Evolutionary conservation across 35 echinoderm and acorn worm genomes (phyloP), one percentile per base, ranked within the genome.

Genomic region (Hemicentrotus pulcherrimus): DNA sequence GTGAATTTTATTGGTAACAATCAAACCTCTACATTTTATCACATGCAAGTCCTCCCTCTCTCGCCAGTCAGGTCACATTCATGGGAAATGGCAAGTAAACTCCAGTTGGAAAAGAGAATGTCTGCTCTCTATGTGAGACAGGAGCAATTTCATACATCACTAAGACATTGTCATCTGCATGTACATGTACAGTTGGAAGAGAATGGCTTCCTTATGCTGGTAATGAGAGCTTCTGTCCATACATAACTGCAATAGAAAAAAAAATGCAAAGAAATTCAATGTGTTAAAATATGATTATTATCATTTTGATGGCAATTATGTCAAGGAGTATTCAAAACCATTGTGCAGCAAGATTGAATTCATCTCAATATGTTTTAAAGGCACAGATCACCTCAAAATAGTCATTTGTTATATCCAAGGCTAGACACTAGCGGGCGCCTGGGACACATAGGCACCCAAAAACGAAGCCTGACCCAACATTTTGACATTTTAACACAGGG

Each of bases 151-250:
- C 28, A 50, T 50, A 31, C 47, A 47, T 50, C 46, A 50, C 46
- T 50, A 78, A 0, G 65, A 78, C 65, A 58, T 35, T 48, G 31
- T 78, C 46, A 48, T 46, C 47, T 41, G 32, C 47, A 55, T 92
- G 32, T 58, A 59, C 1, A 58, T 92, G 32, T 58, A 59, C 1
- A 58, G 61, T 9, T 33, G 32, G 19, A 52, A 28, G 59, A 32
- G 16, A 60, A 9, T 46, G 52, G 19, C 31, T 31, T 31, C 46
- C 87, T 98, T 96, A 98, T 94, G 97, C 97, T 48, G 97, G 97
- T 97, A 98, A 96, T 52, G 97, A 97, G 13, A 98, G 91, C 94
- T 95, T 96, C 95, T 98, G 97, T 32, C 97, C 97, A 95, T 96
- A 94, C 88, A 98, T 86, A 97, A 98, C 97, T 98, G 96, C 0